These are phyloP conservation scores for Halotydeus destructor DNA, from an alignment of 1,140 invertebrate genomes.

Conservation along the genomic window DNA sequence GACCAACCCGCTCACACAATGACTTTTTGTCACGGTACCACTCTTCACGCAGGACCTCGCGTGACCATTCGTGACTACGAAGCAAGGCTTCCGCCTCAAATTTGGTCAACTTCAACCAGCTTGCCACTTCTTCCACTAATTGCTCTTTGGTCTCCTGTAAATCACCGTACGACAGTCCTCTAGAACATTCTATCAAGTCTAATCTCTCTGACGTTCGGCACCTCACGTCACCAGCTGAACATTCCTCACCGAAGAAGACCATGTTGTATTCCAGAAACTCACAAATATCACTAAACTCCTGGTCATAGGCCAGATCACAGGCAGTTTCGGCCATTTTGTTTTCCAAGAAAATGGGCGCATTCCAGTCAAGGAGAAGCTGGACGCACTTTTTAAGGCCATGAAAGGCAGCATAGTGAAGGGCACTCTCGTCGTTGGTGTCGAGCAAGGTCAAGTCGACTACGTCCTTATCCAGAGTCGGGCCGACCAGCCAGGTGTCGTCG, in stretches of 20 bases:
- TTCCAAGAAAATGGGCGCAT: slow-evolving; percentile 37
- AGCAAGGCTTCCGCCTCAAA: slow-evolving; percentile 49
- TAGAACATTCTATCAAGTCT: slow-evolving; percentile 30
- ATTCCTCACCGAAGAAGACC: slow-evolving; percentile 38
- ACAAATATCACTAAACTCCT: slow-evolving; percentile 37
- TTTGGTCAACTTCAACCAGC: slow-evolving; percentile 47
- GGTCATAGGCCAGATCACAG: slow-evolving; percentile 39
- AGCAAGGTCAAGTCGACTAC: slow-evolving; percentile 34
- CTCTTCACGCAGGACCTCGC: slow-evolving; percentile 40
- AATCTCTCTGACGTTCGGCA: not conserved
- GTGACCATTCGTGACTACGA: slow-evolving; percentile 48
- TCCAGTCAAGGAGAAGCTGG: slow-evolving; percentile 35
- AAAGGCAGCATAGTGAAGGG: slow-evolving; percentile 40
- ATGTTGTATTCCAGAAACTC: slow-evolving; percentile 41
- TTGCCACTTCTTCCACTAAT: slow-evolving; percentile 45
- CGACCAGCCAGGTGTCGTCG: slow-evolving; percentile 31
- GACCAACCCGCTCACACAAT: not conserved
- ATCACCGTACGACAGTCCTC: slow-evolving; percentile 41
- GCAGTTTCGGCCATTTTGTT: slow-evolving; percentile 39
- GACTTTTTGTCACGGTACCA: slow-evolving; percentile 29
- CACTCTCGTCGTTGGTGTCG: slow-evolving; percentile 41
- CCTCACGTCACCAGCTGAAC: slow-evolving; percentile 2
- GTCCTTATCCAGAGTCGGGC: too few species aligned
- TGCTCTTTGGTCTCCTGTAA: slow-evolving; percentile 52
- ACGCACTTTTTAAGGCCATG: slow-evolving; percentile 40